phyloP scores from a whole-genome alignment of 2,888 invertebrate genomes.

The Heteropelma amictum region DNA sequence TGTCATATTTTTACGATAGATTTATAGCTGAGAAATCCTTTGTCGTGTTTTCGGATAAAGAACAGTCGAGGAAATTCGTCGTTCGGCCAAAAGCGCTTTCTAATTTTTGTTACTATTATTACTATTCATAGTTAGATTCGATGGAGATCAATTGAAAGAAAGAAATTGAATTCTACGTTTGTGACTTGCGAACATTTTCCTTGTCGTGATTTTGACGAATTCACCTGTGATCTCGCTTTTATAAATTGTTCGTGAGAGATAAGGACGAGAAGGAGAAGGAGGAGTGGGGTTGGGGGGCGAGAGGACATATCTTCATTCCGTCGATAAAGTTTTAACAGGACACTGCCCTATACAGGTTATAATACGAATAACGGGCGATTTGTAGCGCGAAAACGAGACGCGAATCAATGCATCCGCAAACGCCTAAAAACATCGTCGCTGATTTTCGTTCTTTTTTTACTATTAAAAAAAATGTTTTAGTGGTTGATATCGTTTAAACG shows the following conservation, averaged over 20 bases:
- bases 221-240: slow-evolving; percentile 36
- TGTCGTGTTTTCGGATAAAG: slow-evolving; percentile 1
- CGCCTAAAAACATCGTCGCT: slow-evolving; percentile 35
- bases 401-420: slow-evolving; percentile 43
- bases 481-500: not conserved
- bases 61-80: not conserved
- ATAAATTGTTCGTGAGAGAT: slow-evolving; percentile 17
- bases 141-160: not conserved
- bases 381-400: slow-evolving; percentile 12
- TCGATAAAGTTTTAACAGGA: slow-evolving; percentile 52
- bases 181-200: not conserved
- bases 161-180: not conserved
- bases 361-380: slow-evolving; percentile 41
- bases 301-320: slow-evolving; percentile 56
- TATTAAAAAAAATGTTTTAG: slow-evolving; percentile 22
- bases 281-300: slow-evolving; percentile 11
- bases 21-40: slow-evolving; percentile 35
- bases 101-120: not conserved
- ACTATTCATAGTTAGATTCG: not conserved
- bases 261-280: not conserved
- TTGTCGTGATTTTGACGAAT: slow-evolving; percentile 12
- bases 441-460: slow-evolving; percentile 1
- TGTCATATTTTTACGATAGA: slow-evolving; percentile 20
- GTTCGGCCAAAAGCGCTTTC: not conserved
- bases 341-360: slow-evolving; percentile 56